These are phyloP conservation scores for Cavia porcellus DNA, from an alignment of 2,113 vertebrate species.

Conservation along the genomic window DNA sequence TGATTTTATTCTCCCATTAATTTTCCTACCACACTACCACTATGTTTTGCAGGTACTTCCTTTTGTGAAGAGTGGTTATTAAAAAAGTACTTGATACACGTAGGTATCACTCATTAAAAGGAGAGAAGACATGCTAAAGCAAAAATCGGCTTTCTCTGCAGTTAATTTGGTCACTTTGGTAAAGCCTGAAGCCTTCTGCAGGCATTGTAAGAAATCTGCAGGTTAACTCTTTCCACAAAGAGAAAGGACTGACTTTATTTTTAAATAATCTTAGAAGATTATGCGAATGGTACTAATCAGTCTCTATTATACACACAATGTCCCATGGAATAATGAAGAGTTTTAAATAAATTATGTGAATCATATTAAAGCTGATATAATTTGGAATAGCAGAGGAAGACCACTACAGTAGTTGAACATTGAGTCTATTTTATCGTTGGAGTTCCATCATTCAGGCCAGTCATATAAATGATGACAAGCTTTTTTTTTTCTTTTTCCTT, in stretches of 20 bases:
- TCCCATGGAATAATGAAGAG: background rate
- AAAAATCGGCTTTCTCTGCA: background rate
- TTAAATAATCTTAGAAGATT: background rate
- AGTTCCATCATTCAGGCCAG: background rate
- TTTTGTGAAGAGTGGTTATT: background rate
- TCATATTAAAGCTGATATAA: background rate
- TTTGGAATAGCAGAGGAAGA: background rate
- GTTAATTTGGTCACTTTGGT: background rate
- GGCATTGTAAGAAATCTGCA: background rate
- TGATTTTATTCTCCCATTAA: background rate
- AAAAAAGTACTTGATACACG: background rate
- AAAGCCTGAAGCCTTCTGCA: background rate
- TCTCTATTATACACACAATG: background rate
- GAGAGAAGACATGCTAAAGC: background rate
- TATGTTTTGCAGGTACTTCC: background rate
- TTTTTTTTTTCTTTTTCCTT: no score
- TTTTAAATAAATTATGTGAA: background rate
- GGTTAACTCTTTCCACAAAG: background rate
- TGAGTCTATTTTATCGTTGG: background rate
- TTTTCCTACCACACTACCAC: fast-evolving
- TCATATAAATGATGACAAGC: background rate
- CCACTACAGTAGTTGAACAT: background rate
- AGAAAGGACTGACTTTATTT: background rate
- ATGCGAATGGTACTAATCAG: background rate
- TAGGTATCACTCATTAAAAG: background rate